Evolutionary conservation across 2,888 invertebrate genomes (phyloP), one percentile per base, ranked within the genome.

Genomic region (Cheilosia pagana): DNA sequence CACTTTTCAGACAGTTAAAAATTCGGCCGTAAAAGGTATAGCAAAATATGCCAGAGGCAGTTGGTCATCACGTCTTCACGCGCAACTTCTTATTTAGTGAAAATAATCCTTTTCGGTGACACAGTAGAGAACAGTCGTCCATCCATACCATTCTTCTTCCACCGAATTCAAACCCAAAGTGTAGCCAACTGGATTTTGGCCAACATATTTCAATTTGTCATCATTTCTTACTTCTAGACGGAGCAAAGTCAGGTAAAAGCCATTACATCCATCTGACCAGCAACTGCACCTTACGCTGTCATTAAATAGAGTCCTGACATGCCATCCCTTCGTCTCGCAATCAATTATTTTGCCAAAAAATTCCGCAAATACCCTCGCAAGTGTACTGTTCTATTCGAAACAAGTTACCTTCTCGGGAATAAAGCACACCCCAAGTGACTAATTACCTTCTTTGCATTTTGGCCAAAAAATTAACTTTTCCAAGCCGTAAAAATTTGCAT

Each of bases 401-500:
- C 63, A 48, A 68, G 28, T 52, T 82, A 60, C 71, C 72, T 82
- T 62, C 67, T 43, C 21, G 35, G 41, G 53, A 57, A 78, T n/a
- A 45, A 35, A 60, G 25, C 35, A 28, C 28, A 55, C 77, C 53
- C 45, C 41, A 68, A 57, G 63, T 74, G 82, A 83, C 82, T 83
- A 83, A 83, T 83, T 83, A 83, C 82, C 78, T 77, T 77, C 72
- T 82, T 82, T 83, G 78, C 82, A 83, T 78, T 74, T 82, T 43
- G 63, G 78, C 78, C 67, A 52, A 78, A 78, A 65, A 82, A 63
- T 57, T 50, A 62, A 59, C 35, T 52, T 62, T 55, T 53, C 14
- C 35, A 14, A 45, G 39, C 39, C 55, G 19, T 50, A 41, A 65
- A 75, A 83, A 83, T 83, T 78, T 83, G 68, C 82, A 83, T 83